Evolutionary conservation across 2,113 vertebrate genomes (phyloP), one percentile per base, ranked within the genome.

Genomic region (Tachysurus fulvidraco): DNA sequence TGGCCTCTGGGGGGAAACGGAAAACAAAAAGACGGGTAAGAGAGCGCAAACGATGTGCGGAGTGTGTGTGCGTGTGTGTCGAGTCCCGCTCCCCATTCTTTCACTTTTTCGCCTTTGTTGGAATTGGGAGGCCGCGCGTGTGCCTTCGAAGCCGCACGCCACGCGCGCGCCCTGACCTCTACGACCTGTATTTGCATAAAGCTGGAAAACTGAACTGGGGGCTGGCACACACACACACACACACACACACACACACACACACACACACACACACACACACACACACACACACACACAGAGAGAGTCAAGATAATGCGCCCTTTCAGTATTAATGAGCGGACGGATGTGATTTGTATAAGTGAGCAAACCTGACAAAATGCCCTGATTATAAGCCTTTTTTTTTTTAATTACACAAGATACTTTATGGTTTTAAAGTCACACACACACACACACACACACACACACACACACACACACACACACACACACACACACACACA

Each of bases 61-160:
- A n/a, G 25, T 46, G 85, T 25, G 79, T 28, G 52, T 52, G 77
- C 10, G 79, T 17, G 78, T 57, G 67, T 50, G 65, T 65, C 44
- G 16, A 36, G 41, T 41, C 57, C 73, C 41, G 84, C 71, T 88
- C 41, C 62, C 86, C 80, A 87, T 88, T 88, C 83, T 88, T 90
- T 88, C 83, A 86, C 84, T 88, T 88, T 64, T 84, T 54, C 65
- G 83, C 77, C 85, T 89, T 89, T 89, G 91, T 88, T 89, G 89
- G 88, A 91, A 90, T 90, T 90, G 91, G 87, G 87, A 91, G 88
- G 88, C 89, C 88, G 91, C 85, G 90, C 89, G 91, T 90, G 91
- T 91, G 91, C 91, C 89, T 90, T 85, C 87, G 81, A 82, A 90
- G 78, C 80, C 90, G 87, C 89, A 90, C 83, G 90, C 89, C 91